Conservation (phyloP, 2,888 invertebrate genomes). For the Dasysyrphus tricinctus region DNA sequence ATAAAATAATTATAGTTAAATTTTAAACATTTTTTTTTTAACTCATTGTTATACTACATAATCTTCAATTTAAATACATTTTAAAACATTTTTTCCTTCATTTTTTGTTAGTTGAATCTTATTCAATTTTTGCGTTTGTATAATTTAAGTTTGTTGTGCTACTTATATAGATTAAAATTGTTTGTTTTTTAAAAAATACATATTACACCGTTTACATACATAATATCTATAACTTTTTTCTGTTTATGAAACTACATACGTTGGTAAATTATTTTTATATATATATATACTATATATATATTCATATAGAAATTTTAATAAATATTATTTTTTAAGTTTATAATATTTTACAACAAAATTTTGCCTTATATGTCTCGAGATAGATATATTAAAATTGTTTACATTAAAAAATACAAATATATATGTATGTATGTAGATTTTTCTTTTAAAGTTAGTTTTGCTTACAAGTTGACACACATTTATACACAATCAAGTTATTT, state of each 20-base stretch:
- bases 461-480: conserved; percentile 45
- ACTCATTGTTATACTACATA: conserved; percentile 56
- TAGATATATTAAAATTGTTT: conserved; percentile 56
- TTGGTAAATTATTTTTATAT: conserved; percentile 19
- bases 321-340: conserved; percentile 47
- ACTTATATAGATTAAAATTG: conserved; percentile 41
- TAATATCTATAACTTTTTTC: conserved; percentile 44
- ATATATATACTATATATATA: not conserved
- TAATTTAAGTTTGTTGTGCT: conserved; percentile 69
- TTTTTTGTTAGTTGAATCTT: conserved; percentile 65
- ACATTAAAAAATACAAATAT: conserved; percentile 67
- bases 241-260: conserved; percentile 48
- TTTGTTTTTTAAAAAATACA: conserved; percentile 41
- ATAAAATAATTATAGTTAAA: conserved; percentile 60
- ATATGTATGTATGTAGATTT: conserved; percentile 44
- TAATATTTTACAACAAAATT: conserved; percentile 43
- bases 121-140: conserved; percentile 51
- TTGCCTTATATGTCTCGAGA: conserved; percentile 37
- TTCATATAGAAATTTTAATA: conserved; percentile 61
- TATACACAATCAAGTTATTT: conserved; percentile 44
- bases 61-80: conserved; percentile 54
- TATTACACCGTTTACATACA: conserved; percentile 65
- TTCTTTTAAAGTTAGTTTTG: conserved; percentile 36
- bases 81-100: conserved; percentile 39
- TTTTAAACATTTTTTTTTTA: conserved; percentile 51